phyloP scores from a whole-genome alignment of 1,140 invertebrate species.

The Idris sp. region DNA sequence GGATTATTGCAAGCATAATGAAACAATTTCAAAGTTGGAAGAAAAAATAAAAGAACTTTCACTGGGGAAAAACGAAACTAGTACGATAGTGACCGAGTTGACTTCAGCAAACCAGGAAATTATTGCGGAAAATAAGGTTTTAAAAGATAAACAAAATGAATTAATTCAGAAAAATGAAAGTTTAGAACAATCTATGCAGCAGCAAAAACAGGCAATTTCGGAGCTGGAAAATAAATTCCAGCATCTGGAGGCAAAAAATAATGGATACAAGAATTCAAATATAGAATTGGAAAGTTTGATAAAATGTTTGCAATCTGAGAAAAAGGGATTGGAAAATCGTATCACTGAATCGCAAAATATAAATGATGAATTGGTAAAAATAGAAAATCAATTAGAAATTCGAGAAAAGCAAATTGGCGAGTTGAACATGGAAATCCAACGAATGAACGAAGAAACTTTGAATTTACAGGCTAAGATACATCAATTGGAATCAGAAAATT shows the following conservation, averaged over 20 bases:
- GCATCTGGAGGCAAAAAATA: constrained; percentile 3
- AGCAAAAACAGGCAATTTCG: constrained; percentile 3
- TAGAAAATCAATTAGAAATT: constrained; percentile 1
- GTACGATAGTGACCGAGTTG: constrained; percentile 13
- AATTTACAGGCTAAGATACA: constrained; percentile 1
- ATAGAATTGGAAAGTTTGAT: neutral
- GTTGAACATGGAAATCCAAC: constrained; percentile 1
- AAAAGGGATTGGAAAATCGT: constrained; percentile 3
- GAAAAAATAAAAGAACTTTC: constrained; percentile 23
- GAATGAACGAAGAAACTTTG: neutral
- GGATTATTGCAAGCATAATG: constrained; percentile 24
- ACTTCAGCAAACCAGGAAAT: constrained; percentile 3
- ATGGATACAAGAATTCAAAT: constrained; percentile 3
- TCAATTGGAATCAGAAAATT: constrained; percentile 13
- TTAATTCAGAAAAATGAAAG: constrained; percentile 19
- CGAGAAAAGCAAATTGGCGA: neutral
- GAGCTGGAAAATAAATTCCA: constrained; percentile 16
- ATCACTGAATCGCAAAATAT: constrained; percentile 2
- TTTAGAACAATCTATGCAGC: constrained; percentile 16
- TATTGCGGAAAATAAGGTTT: constrained; percentile 10
- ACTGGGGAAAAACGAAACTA: constrained; percentile 32
- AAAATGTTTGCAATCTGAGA: constrained; percentile 24
- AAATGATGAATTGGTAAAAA: constrained; percentile 2
- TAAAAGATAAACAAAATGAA: constrained; percentile 54
- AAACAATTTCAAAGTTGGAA: constrained; percentile 46